Conservation (phyloP, 1,140 invertebrate genomes). For the Scaptomyza montana region DNA sequence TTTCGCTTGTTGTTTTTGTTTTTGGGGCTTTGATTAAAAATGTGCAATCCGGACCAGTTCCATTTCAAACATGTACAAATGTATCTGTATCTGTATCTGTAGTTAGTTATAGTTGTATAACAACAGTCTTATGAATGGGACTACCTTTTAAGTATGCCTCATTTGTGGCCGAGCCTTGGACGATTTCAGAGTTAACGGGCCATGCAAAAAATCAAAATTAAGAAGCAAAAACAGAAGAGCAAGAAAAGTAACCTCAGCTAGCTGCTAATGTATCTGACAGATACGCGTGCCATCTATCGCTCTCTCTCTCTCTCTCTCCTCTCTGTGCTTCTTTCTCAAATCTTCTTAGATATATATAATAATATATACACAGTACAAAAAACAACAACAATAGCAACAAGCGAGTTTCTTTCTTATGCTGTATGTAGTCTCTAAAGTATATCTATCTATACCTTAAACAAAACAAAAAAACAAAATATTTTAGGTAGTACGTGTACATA, state of each 20-base stretch:
- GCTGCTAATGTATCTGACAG: slow-evolving; percentile 63
- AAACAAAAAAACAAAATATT: neutral
- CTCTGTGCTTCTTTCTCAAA: slow-evolving; percentile 28
- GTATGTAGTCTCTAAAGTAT: neutral
- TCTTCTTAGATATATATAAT: slow-evolving; percentile 42
- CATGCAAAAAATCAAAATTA: slow-evolving; percentile 34
- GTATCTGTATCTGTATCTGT: neutral
- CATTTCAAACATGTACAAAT: no score
- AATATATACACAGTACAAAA: slow-evolving; percentile 1
- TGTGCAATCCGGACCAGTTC: no score
- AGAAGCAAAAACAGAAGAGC: slow-evolving; percentile 4
- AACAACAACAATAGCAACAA: slow-evolving; percentile 2
- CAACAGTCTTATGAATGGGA: no score
- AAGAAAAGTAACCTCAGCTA: slow-evolving; percentile 22
- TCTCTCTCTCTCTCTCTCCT: slow-evolving; percentile 3
- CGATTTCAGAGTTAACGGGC: slow-evolving; percentile 62
- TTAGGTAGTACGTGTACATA: slow-evolving; percentile 21
- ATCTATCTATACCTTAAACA: slow-evolving; percentile 35
- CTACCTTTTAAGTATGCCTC: slow-evolving; percentile 20
- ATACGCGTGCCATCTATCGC: slow-evolving; percentile 59
- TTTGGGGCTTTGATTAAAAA: neutral
- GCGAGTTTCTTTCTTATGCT: slow-evolving; percentile 51
- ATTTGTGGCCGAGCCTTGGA: slow-evolving; percentile 45
- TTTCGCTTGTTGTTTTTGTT: slow-evolving; percentile 38
- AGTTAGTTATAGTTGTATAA: neutral